A percentile compares a stretch with the other conserved stretches of the same genome.
Conservation (phyloP, 1,140 invertebrate species). For the Elymnias hypermnestra region DNA sequence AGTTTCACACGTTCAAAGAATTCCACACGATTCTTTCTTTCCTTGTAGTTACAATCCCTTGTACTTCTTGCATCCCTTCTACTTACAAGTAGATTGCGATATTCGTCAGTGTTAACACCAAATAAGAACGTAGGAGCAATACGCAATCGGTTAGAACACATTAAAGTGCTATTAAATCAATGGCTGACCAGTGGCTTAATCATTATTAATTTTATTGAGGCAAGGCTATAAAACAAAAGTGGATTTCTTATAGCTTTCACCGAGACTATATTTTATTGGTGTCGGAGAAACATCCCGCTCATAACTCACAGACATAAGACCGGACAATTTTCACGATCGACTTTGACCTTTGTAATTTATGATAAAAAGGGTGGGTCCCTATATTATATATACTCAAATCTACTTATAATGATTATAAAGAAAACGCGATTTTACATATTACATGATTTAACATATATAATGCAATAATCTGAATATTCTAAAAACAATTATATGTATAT, state of each 20-base stretch:
- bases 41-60: no score
- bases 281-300: slow-evolving; percentile 8
- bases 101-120: no score
- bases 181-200: slow-evolving; percentile 10
- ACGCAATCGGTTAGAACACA: background rate
- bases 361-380: background rate
- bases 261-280: slow-evolving; percentile 17
- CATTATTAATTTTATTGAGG: slow-evolving; percentile 21
- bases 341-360: slow-evolving; percentile 22
- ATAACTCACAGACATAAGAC: slow-evolving; percentile 29
- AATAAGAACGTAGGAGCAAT: background rate
- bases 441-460: no score
- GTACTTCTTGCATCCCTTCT: no score
- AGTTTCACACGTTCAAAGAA: no score
- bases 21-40: no score
- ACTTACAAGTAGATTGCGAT: no score
- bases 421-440: background rate
- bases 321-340: slow-evolving; percentile 22
- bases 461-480: no score
- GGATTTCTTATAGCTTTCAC: slow-evolving; percentile 13
- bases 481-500: no score
- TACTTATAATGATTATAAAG: background rate
- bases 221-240: slow-evolving; percentile 15
- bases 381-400: background rate
- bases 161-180: slow-evolving; percentile 1